phyloP scores from a whole-genome alignment of 2,797 vertebrate species.

The Xenentodon cancila region DNA sequence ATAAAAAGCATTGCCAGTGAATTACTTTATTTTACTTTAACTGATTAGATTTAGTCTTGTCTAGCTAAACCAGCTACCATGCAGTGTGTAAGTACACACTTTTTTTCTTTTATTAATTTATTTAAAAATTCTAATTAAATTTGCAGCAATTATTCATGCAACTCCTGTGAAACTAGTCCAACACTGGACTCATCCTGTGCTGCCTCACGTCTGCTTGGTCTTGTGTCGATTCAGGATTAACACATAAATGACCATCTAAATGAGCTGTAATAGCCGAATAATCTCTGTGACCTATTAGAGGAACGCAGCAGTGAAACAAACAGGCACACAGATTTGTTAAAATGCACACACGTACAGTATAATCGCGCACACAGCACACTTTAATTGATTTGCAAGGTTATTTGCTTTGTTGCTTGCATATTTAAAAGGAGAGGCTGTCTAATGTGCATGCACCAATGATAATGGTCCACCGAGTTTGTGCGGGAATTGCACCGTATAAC shows the following conservation, averaged over 20 bases:
- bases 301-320: constrained; percentile 50
- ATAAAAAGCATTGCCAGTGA: too few species aligned
- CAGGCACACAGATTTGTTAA: constrained; percentile 11
- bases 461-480: constrained; percentile 26
- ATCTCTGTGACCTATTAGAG: constrained; percentile 69
- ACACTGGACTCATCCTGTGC: constrained; percentile 3
- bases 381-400: constrained; percentile 61
- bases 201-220: constrained; percentile 25
- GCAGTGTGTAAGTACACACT: not conserved
- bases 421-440: constrained; percentile 40
- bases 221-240: constrained; percentile 68
- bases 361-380: constrained; percentile 17
- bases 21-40: not conserved
- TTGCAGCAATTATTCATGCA: constrained; percentile 1
- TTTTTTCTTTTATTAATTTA: not conserved
- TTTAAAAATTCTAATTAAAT: too few species aligned
- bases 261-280: constrained; percentile 62
- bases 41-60: not conserved
- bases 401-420: constrained; percentile 56
- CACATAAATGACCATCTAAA: constrained; percentile 65
- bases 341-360: constrained; percentile 7
- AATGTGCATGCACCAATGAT: constrained; percentile 20
- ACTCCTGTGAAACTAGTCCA: constrained; percentile 6
- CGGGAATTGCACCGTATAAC: constrained; percentile 22
- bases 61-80: not conserved